Base-by-base conservation (phyloP, 2,113 vertebrate species). In the Zosterops pallidus region DNA sequence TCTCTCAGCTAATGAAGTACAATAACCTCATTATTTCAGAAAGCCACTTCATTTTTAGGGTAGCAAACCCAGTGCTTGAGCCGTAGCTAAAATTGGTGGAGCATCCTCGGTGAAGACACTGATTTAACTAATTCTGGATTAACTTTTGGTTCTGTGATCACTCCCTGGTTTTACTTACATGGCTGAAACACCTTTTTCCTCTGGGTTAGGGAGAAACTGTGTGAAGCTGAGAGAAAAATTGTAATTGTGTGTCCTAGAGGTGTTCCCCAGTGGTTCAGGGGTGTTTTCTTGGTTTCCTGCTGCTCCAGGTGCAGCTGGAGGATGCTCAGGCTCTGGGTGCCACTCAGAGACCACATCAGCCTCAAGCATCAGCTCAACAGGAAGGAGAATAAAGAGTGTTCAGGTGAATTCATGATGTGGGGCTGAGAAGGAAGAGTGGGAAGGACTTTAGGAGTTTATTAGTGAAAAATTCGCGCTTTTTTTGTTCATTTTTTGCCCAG, bases 131-230 rank as follows among this genome's bases (percentile, higher is more conserved):
- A 41, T 14, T 75, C n/a, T 74, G 55, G 25, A 9, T 59, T 21
- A 62, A 13, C 33, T 52, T 12, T 49, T 37, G 11, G 9, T 26
- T 29, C 44, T 7, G 0, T 6, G 42, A 8, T 39, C 9, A 0
- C n/a, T 41, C 57, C 39, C 53, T 71, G 70, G 42, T 22, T 6
- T 21, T 52, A 8, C 4, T 25, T 26, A 5, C 4, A 0, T 4
- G 23, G 24, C 26, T 23, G 29, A 56, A 71, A 11, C 21, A 1
- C 23, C 7, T 47, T 42, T 25, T 62, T 70, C 28, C 50, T 41
- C 8, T 14, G 10, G 47, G 26, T 29, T 3, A 2, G 42, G 52
- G 77, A 67, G 53, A 52, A 80, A 28, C 23, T 50, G 17, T 20
- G 14, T 6, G 41, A 18, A 49, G 60, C 68, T 52, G 68, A 59